Evolutionary conservation across 2,888 invertebrate genomes (phyloP), one percentile per base, ranked within the genome.

Genomic region (Pocota personata): DNA sequence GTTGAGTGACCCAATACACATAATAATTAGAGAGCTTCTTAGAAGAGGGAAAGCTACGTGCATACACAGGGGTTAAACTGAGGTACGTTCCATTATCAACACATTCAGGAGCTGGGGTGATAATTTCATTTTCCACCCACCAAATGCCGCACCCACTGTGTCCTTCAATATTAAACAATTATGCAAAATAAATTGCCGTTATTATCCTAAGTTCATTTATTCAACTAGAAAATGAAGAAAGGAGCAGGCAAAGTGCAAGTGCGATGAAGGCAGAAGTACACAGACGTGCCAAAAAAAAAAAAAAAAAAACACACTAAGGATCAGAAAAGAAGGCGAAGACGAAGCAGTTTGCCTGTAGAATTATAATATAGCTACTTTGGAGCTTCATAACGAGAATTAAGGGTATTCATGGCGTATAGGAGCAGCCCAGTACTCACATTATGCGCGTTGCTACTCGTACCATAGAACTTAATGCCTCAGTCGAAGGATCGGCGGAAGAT

Each of bases 101-200:
- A 40, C 43, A 16, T 32, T 12, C 48, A 27, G 16, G 10, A 43
- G 16, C 30, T 14, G 46, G 10, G 35, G 40, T 46, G 55, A 50
- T 58, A 52, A 50, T 21, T 55, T 24, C 12, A 43, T 7, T 8
- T 10, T 37, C n/a, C 30, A 7, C 46, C 16, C 27, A 40, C n/a
- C 1, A 16, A 4, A 0, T 2, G 46, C 14, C 27, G 8, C 48
- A 10, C 19, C 19, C 12, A 24, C 8, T 32, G n/a, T 62, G 79
- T 48, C 79, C 52, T 60, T 75, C 55, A 80, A 75, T 58, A 75
- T 66, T 40, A 80, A 75, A 75, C 75, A 80, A 80, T 80, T 80
- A 80, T 80, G 80, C 80, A 58, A 80, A 80, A 67, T 80, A 80
- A 80, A 80, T 75, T 80, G 66, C 66, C 40, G 66, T 67, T 80